Percentiles rank a stretch among this genome's conserved stretches.
phyloP scores from a whole-genome alignment of 2,113 vertebrate species.

The Trichechus manatus region DNA sequence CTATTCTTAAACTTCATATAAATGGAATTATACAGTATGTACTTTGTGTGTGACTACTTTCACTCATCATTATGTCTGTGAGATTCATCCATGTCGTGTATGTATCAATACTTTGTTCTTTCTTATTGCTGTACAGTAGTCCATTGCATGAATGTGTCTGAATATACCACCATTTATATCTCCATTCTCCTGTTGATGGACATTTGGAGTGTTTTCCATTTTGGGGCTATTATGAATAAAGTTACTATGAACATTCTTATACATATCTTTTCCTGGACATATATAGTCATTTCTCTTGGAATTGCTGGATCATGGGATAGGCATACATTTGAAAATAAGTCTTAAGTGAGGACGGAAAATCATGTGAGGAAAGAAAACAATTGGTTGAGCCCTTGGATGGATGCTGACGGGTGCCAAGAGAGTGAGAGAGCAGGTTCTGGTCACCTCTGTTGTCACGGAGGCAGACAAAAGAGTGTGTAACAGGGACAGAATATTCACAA shows the following conservation, averaged over 20 bases:
- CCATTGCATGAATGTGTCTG: neutral
- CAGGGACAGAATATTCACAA: neutral
- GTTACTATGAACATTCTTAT: neutral
- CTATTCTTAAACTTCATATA: neutral
- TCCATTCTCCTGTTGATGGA: neutral
- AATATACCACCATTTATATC: neutral
- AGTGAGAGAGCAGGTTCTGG: neutral
- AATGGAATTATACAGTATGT: neutral
- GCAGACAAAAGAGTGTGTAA: neutral
- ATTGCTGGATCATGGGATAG: neutral
- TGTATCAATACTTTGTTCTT: neutral
- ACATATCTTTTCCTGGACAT: neutral
- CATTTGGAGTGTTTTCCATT: neutral
- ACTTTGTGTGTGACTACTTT: neutral
- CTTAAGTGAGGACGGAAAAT: slow-evolving; percentile 8
- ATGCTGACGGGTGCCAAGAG: neutral
- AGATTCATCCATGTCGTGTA: neutral
- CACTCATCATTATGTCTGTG: neutral
- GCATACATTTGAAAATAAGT: neutral
- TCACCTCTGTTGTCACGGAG: neutral
- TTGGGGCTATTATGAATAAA: neutral
- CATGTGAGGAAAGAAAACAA: neutral
- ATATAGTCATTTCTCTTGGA: slow-evolving; percentile 4
- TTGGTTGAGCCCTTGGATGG: neutral
- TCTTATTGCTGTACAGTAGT: neutral